Percentiles rank a stretch among this genome's conserved stretches.
Evolutionary conservation across 1,140 invertebrate species (phyloP).

Genomic region (Asbolus verrucosus): DNA sequence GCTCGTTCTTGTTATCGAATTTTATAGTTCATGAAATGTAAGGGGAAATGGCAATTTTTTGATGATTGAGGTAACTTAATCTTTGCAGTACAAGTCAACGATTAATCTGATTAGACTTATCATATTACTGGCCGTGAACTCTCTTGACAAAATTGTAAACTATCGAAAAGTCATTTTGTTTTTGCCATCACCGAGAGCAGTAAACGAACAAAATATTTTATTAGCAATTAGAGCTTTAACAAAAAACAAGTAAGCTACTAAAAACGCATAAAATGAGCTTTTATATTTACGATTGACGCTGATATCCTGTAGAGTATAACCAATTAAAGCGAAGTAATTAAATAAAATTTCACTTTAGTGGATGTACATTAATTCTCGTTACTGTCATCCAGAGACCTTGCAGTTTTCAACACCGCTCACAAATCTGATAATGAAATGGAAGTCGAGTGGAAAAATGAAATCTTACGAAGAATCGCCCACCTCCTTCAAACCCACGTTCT

Average conservation of each 20-base stretch:
- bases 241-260: constrained; percentile 2
- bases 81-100: constrained; percentile 12
- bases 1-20: constrained; percentile 33
- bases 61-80: constrained; percentile 6
- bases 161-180: too few species aligned
- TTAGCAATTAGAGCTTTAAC: constrained; percentile 10
- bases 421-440: constrained; percentile 2
- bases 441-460: constrained; percentile 40
- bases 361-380: background rate
- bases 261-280: constrained; percentile 3
- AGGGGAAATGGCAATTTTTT: constrained; percentile 14
- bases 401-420: background rate
- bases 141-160: too few species aligned
- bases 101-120: too few species aligned
- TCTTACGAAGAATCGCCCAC: constrained; percentile 66
- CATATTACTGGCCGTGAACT: too few species aligned
- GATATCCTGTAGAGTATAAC: background rate
- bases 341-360: background rate
- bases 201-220: too few species aligned
- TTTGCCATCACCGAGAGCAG: too few species aligned
- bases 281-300: constrained; percentile 29
- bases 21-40: constrained; percentile 31
- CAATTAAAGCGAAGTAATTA: constrained; percentile 3
- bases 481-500: constrained; percentile 70
- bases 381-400: constrained; percentile 4